Conservation (phyloP, 2,113 vertebrate species). For the Oryzias celebensis region DNA sequence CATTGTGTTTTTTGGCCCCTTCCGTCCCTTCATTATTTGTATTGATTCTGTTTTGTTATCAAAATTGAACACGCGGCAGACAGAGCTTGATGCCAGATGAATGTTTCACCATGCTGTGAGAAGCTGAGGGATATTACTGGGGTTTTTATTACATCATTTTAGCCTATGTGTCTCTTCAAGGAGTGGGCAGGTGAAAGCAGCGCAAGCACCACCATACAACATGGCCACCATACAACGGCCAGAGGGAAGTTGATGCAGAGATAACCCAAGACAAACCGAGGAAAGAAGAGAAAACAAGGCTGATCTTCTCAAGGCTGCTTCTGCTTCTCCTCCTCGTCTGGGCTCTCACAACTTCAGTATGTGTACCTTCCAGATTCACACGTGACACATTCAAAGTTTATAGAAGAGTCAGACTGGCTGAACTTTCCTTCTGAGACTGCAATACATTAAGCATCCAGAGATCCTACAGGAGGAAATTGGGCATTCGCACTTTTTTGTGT, state of each 20-base stretch:
- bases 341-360: too few species aligned
- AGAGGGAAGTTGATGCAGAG: conserved; percentile 9
- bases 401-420: too few species aligned
- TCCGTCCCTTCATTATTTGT: not conserved
- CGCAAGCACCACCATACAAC: conserved; percentile 24
- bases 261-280: conserved; percentile 2
- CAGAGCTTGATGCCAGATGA: not conserved
- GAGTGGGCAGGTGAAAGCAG: conserved; percentile 45
- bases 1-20: conserved; percentile 29
- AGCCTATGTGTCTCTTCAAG: conserved; percentile 11
- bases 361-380: too few species aligned
- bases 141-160: conserved; percentile 14
- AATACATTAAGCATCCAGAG: too few species aligned
- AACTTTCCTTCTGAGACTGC: too few species aligned
- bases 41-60: not conserved
- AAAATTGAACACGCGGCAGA: not conserved
- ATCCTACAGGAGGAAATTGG: too few species aligned
- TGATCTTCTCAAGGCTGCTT: too few species aligned
- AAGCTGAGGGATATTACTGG: conserved; percentile 16
- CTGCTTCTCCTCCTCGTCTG: too few species aligned
- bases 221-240: conserved; percentile 30
- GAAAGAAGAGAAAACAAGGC: not conserved
- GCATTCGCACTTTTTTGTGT: too few species aligned
- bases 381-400: too few species aligned
- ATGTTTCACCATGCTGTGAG: not conserved